Evolutionary conservation across 2,113 vertebrate genomes (phyloP).

Genomic region (Setophaga petechia): DNA sequence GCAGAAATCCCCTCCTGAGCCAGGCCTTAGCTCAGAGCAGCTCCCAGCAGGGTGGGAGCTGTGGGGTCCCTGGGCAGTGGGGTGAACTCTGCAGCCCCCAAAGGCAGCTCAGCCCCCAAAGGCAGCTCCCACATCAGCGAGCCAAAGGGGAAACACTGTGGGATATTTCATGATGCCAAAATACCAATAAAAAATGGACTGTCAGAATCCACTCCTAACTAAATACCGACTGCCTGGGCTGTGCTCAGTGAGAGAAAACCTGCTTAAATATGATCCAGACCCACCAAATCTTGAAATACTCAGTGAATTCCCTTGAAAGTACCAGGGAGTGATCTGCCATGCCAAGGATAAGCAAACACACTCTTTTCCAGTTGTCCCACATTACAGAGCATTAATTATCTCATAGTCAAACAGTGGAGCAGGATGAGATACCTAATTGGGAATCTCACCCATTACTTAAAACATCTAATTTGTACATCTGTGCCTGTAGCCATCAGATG

Average conservation of each 20-base stretch:
- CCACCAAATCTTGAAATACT: not conserved
- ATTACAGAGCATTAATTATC: not conserved
- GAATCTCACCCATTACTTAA: not conserved
- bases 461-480: not conserved
- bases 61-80: not conserved
- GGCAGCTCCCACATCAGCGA: not conserved
- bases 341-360: not conserved
- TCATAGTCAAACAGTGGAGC: not conserved
- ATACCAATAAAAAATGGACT: slow-evolving; percentile 1
- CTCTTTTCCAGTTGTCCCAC: not conserved
- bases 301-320: not conserved
- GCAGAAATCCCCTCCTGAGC: not conserved
- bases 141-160: not conserved
- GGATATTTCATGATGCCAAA: not conserved
- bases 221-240: not conserved
- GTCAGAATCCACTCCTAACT: not conserved
- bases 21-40: not conserved
- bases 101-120: not conserved
- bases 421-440: not conserved
- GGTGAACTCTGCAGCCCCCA: not conserved
- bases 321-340: not conserved
- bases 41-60: not conserved
- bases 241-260: not conserved
- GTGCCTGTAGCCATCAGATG: not conserved
- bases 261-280: slow-evolving; percentile 24